These are phyloP conservation scores for Periplaneta americana DNA, from an alignment of 1,140 invertebrate species.

Conservation along the genomic window DNA sequence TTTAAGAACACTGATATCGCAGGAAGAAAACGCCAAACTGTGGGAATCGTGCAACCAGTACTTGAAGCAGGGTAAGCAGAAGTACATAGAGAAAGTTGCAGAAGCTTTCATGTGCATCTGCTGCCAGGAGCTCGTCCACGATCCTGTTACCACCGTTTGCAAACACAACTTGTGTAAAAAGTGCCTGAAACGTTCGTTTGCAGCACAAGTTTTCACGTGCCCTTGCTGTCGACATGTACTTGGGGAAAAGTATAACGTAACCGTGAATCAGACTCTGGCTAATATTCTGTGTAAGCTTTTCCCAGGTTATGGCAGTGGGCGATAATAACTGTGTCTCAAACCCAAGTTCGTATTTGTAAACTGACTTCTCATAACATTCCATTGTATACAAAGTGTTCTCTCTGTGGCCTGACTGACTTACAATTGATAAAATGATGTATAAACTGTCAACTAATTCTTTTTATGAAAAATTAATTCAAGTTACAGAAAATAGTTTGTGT, in stretches of 20 bases:
- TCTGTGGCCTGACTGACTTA: no score
- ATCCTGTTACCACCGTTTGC: constrained; percentile 70
- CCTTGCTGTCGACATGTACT: constrained; percentile 61
- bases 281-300: constrained; percentile 48
- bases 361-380: no score
- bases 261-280: constrained; percentile 49
- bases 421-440: no score
- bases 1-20: constrained; percentile 46
- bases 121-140: constrained; percentile 68
- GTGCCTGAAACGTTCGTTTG: constrained; percentile 64
- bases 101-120: constrained; percentile 71
- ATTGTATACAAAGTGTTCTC: no score
- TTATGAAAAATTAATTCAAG: no score
- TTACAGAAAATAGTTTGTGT: no score
- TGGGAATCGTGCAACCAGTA: constrained; percentile 54
- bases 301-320: constrained; percentile 56
- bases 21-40: constrained; percentile 60
- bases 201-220: constrained; percentile 56
- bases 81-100: constrained; percentile 58
- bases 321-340: no score
- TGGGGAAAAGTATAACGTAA: constrained; percentile 45
- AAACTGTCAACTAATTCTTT: no score
- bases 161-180: constrained; percentile 69
- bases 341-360: no score
- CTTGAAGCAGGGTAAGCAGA: constrained; percentile 46